These are phyloP conservation scores for Drosophila anceps DNA, from an alignment of 2,888 invertebrate species.

Conservation along the genomic window DNA sequence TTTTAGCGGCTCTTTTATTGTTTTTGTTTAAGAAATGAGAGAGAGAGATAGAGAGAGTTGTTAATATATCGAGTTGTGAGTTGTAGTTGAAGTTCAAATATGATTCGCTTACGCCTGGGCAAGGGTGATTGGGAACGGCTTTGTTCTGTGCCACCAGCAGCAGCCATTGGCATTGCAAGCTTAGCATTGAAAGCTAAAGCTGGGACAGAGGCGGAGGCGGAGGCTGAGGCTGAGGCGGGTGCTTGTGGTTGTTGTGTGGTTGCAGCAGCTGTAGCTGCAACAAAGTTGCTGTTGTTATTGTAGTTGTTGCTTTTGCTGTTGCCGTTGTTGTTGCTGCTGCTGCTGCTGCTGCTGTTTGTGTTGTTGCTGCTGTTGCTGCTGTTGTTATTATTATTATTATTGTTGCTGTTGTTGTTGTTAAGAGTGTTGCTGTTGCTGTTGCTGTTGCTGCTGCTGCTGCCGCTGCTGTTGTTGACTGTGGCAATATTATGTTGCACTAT, in stretches of 20 bases:
- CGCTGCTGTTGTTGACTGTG: slow-evolving; percentile 52
- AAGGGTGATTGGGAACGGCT: slow-evolving; percentile 85
- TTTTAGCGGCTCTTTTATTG: slow-evolving; percentile 26
- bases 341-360: slow-evolving; percentile 45
- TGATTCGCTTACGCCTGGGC: slow-evolving; percentile 83
- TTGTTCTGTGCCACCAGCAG: slow-evolving; percentile 71
- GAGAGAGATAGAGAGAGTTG: background rate
- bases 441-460: slow-evolving; percentile 38
- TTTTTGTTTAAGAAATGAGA: slow-evolving; percentile 9
- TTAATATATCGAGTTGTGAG: slow-evolving; percentile 21
- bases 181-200: slow-evolving; percentile 69
- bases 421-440: slow-evolving; percentile 36
- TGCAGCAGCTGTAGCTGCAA: slow-evolving; percentile 27
- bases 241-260: slow-evolving; percentile 37
- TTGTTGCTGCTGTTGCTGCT: slow-evolving; percentile 48
- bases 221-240: slow-evolving; percentile 48
- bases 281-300: slow-evolving; percentile 35
- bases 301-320: slow-evolving; percentile 52
- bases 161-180: slow-evolving; percentile 75
- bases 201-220: slow-evolving; percentile 50
- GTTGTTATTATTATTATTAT: slow-evolving; percentile 51
- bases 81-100: slow-evolving; percentile 34
- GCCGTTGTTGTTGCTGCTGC: slow-evolving; percentile 48
- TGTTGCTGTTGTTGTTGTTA: slow-evolving; percentile 45
- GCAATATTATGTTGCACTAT: slow-evolving; percentile 30